phyloP scores from a whole-genome alignment of 1,140 invertebrate species.

The Bombus impatiens region DNA sequence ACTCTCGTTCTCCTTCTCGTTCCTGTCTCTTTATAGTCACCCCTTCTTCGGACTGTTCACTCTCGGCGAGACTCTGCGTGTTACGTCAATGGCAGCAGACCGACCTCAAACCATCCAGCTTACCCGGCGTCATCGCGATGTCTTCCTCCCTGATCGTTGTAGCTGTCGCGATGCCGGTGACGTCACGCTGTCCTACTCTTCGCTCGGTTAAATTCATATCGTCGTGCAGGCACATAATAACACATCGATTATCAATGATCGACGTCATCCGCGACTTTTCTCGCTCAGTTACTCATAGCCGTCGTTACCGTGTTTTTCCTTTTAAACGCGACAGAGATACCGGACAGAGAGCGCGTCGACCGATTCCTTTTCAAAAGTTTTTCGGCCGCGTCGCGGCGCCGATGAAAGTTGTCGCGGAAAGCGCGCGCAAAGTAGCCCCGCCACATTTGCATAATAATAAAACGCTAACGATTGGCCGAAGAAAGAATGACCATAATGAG shows the following conservation, averaged over 20 bases:
- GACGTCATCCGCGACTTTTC: constrained; percentile 39
- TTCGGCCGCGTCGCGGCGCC: not conserved
- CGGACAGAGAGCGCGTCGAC: not conserved
- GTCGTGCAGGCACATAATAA: constrained; percentile 40
- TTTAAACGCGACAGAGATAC: not conserved
- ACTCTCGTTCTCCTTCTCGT: not conserved
- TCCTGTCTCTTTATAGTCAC: constrained; percentile 33
- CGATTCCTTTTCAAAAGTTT: not conserved
- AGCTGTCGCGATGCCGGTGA: constrained; percentile 37
- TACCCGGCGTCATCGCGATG: constrained; percentile 33
- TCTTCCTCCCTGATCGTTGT: constrained; percentile 48
- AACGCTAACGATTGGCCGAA: not conserved
- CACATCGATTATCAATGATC: constrained; percentile 53
- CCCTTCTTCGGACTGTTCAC: constrained; percentile 45
- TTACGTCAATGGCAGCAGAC: constrained; percentile 68
- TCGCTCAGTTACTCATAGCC: constrained; percentile 3
- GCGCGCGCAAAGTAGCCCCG: too few species aligned
- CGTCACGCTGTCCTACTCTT: constrained; percentile 66
- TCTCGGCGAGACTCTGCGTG: constrained; percentile 56
- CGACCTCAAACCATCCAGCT: constrained; percentile 62
- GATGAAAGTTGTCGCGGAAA: not conserved
- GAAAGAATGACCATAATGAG: constrained; percentile 16
- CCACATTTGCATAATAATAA: constrained; percentile 8
- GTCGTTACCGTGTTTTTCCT: not conserved
- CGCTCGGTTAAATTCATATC: constrained; percentile 67